These are phyloP conservation scores for Idaea dimidiata DNA, from an alignment of 2,888 invertebrate genomes.

Conservation along the genomic window DNA sequence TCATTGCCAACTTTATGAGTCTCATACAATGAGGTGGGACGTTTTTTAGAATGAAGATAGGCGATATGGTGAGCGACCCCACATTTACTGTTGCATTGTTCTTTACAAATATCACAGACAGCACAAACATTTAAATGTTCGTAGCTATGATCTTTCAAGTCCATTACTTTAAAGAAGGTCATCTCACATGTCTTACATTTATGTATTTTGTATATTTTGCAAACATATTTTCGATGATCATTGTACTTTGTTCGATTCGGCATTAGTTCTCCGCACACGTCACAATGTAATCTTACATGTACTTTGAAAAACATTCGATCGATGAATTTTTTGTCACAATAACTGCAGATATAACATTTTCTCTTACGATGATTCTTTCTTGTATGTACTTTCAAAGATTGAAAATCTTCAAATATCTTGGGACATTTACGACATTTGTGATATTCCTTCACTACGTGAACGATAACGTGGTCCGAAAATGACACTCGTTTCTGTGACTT, in stretches of 20 bases:
- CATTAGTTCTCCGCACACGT: slow-evolving; percentile 49
- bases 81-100: slow-evolving; percentile 57
- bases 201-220: slow-evolving; percentile 47
- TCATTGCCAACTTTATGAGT: slow-evolving; percentile 47
- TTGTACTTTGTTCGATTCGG: slow-evolving; percentile 41
- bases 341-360: slow-evolving; percentile 69
- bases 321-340: slow-evolving; percentile 60
- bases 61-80: slow-evolving; percentile 56
- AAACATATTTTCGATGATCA: slow-evolving; percentile 51
- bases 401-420: slow-evolving; percentile 57
- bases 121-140: slow-evolving; percentile 46
- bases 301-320: slow-evolving; percentile 68
- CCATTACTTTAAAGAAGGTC: slow-evolving; percentile 55
- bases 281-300: slow-evolving; percentile 68
- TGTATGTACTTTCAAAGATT: slow-evolving; percentile 51
- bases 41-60: slow-evolving; percentile 51
- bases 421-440: slow-evolving; percentile 67
- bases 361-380: slow-evolving; percentile 60
- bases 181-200: slow-evolving; percentile 54
- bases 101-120: slow-evolving; percentile 66
- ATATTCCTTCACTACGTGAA: slow-evolving; percentile 57
- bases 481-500: slow-evolving; percentile 62
- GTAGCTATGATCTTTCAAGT: slow-evolving; percentile 65
- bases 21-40: slow-evolving; percentile 44
- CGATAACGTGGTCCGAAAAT: slow-evolving; percentile 63